Base-by-base conservation (phyloP, 2,113 vertebrate genomes). In the Natator depressus region DNA sequence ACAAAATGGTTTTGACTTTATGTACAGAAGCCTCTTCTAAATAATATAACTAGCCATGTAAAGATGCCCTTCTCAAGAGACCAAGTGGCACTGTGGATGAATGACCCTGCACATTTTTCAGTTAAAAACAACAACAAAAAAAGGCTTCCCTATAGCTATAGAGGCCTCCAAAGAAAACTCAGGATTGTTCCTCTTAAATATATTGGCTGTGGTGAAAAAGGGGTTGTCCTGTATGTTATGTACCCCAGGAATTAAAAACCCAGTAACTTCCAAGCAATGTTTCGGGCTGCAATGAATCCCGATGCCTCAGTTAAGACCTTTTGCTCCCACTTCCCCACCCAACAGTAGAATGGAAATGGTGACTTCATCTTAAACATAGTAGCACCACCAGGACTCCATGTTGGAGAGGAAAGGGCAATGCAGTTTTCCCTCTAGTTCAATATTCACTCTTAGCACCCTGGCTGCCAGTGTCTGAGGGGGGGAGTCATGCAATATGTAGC, bases 401-500 rank as follows among this genome's bases (percentile, higher is more conserved):
- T 6, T 82, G 51, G 51, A 82, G 80, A 46, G 47, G 50, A 85
- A 75, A 20, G 14, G 54, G 5, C 2, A 2, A 10, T 80, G 80
- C 69, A 51, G 42, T 90, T 5, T 2, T 2, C 38, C 12, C 6
- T 89, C 16, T 51, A 13, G 1, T 3, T 80, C n/a, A 89, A 20
- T 78, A 11, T 3, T 89, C 2, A 1, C 0, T 22, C 19, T 25
- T 76, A 25, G 72, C 72, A 76, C 20, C 24, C 10, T 10, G 22
- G 22, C n/a, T 46, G 62, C 62, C 35, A n/a, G 35, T 35, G 65
- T 5, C 80, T 55, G 0, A 0, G 25, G 9, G 8, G 46, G 11
- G 9, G 29, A 24, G 35, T 46, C 75, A 27, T 24, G 75, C 42
- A 47, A 42, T 47, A 46, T 27, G 11, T 27, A 46, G 42, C 42